These are phyloP conservation scores for Coenonympha glycerion DNA, from an alignment of 2,888 invertebrate species.

Conservation along the genomic window DNA sequence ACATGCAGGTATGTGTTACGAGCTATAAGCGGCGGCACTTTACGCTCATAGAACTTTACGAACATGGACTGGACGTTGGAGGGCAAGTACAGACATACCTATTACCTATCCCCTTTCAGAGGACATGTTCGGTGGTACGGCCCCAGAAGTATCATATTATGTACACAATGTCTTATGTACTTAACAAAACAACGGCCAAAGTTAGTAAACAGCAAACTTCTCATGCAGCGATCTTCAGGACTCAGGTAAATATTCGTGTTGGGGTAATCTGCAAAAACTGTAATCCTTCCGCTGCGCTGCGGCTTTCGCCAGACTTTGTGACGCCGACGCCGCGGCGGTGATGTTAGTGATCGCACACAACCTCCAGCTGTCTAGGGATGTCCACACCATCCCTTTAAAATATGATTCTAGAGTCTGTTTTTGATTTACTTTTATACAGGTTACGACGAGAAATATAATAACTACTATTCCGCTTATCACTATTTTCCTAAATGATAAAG, in stretches of 20 bases:
- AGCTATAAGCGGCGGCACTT: no score
- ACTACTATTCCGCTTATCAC: no score
- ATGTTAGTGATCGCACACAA: slow-evolving; percentile 59
- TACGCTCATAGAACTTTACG: no score
- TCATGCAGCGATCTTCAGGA: slow-evolving; percentile 7
- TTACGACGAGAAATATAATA: no score
- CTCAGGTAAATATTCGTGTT: slow-evolving; percentile 36
- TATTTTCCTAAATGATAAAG: no score
- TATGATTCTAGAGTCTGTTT: no score
- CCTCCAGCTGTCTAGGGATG: slow-evolving; percentile 56
- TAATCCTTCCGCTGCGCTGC: slow-evolving; percentile 67
- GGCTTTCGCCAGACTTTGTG: slow-evolving; percentile 70
- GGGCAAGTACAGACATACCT: no score
- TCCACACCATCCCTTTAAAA: no score
- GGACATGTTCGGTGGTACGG: no score
- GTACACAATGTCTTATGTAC: background rate
- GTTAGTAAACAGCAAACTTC: slow-evolving; percentile 22
- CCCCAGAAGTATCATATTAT: background rate
- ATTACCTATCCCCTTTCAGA: no score
- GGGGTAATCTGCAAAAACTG: slow-evolving; percentile 63
- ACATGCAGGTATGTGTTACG: no score
- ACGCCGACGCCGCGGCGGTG: slow-evolving; percentile 48
- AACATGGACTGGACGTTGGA: no score
- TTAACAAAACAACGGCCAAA: slow-evolving; percentile 3
- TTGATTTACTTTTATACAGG: background rate